Evolutionary conservation across 2,888 invertebrate species (phyloP), one percentile per base, ranked within the genome.

Genomic region (Coleophora deauratella): DNA sequence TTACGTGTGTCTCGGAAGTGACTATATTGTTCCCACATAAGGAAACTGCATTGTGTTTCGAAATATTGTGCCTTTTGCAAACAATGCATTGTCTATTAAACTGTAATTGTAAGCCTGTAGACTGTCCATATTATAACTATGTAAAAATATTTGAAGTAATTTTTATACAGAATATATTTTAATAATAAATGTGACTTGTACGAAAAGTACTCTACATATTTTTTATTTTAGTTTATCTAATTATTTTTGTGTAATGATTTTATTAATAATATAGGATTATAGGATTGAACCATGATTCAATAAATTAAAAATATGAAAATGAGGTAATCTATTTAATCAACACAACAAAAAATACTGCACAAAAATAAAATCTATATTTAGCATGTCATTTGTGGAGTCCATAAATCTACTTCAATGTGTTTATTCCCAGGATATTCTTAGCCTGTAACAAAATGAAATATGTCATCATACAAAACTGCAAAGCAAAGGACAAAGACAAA

Each of bases 401-500:
- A 21, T 6, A 21, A 21, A 21, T 14, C 34, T 66, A 76, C 62
- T 77, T 79, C 49, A 80, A 50, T 49, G 70, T 66, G 62, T 85
- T 85, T 33, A 84, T 67, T 52, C 84, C 84, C 50, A 85, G 63
- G 46, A 85, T 82, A 51, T 84, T 84, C 59, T 85, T 85, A 32
- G 84, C 80, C 80, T 78, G 71, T 52, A 75, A 74, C 56, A 46
- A 55, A 55, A 44, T n/a, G n/a, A n/a, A n/a, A n/a, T n/a, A n/a
- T n/a, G n/a, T n/a, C n/a, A n/a, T n/a, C n/a, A n/a, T n/a, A n/a
- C n/a, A n/a, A n/a, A n/a, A n/a, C n/a, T n/a, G n/a, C n/a, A n/a
- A n/a, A n/a, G n/a, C n/a, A n/a, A n/a, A n/a, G n/a, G n/a, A n/a
- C n/a, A n/a, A n/a, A n/a, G n/a, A n/a, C n/a, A n/a, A n/a, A n/a